Evolutionary conservation across 2,113 vertebrate genomes (phyloP).

Genomic region (Clarias batrachus): DNA sequence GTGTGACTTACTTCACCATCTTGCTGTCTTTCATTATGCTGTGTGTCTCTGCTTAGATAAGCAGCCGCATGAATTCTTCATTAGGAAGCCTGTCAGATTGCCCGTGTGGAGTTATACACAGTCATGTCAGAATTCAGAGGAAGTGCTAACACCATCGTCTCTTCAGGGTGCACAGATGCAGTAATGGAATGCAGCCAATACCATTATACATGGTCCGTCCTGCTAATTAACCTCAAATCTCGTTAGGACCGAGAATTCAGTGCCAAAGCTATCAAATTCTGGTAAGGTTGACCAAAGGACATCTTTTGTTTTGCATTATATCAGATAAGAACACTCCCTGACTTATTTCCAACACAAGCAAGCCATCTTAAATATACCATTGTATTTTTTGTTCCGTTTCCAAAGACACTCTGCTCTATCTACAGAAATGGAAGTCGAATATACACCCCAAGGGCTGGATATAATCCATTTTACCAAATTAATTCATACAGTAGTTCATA

Average conservation of each 20-base stretch:
- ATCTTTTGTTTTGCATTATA: conserved; percentile 1
- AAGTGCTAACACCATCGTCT: conserved; percentile 57
- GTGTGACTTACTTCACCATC: background rate
- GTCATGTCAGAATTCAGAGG: conserved; percentile 65
- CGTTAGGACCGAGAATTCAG: conserved; percentile 60
- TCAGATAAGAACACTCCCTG: background rate
- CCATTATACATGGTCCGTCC: conserved; percentile 64
- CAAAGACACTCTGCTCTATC: background rate
- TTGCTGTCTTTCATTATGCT: conserved; percentile 13
- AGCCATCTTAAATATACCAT: background rate
- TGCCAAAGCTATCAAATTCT: conserved; percentile 56
- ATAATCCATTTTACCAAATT: background rate
- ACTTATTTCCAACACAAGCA: too few species aligned
- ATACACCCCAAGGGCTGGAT: background rate
- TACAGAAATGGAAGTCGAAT: background rate
- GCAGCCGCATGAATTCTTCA: conserved; percentile 58
- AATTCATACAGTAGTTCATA: background rate
- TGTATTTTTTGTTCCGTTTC: background rate
- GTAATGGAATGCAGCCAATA: conserved; percentile 57
- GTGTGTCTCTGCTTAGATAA: conserved; percentile 51
- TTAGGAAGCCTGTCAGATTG: conserved; percentile 66
- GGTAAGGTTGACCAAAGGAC: conserved; percentile 52
- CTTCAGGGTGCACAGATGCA: conserved; percentile 49
- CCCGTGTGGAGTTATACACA: conserved; percentile 65
- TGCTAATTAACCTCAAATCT: conserved; percentile 64